Conservation (phyloP, 2,113 vertebrate species). For the Alaudala cheleensis region DNA sequence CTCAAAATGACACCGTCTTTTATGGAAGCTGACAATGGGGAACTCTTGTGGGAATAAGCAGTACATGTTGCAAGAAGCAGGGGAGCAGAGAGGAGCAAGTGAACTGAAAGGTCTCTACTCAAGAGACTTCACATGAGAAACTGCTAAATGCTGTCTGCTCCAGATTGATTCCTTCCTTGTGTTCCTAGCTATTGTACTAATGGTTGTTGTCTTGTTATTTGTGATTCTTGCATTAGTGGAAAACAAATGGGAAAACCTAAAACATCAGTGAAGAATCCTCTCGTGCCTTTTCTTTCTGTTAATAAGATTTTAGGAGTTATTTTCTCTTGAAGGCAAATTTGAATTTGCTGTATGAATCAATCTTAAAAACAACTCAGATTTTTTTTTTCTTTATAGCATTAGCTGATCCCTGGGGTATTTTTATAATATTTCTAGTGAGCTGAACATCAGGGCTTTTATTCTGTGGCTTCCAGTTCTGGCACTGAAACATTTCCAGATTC, state of each 20-base stretch:
- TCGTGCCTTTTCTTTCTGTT: neutral
- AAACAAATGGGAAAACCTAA: neutral
- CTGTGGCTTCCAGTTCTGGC: neutral
- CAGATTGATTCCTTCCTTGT: neutral
- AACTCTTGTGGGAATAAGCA: neutral
- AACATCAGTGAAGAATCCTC: neutral
- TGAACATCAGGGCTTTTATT: neutral
- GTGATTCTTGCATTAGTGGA: neutral
- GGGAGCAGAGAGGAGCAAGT: neutral
- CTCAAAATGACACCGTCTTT: neutral
- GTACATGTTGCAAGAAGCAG: fast-evolving
- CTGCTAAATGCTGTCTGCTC: neutral
- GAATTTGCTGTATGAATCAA: neutral
- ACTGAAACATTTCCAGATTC: neutral
- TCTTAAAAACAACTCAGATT: neutral
- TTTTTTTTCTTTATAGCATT: neutral
- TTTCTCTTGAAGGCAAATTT: neutral
- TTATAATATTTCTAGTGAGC: neutral
- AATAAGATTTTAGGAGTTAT: neutral
- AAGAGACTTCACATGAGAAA: neutral
- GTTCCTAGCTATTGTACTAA: neutral
- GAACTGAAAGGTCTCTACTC: neutral
- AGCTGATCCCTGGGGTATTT: neutral
- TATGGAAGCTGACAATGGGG: neutral
- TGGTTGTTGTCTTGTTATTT: neutral